phyloP scores from a whole-genome alignment of 2,797 vertebrate species.

The Coracias cyanogaster region DNA sequence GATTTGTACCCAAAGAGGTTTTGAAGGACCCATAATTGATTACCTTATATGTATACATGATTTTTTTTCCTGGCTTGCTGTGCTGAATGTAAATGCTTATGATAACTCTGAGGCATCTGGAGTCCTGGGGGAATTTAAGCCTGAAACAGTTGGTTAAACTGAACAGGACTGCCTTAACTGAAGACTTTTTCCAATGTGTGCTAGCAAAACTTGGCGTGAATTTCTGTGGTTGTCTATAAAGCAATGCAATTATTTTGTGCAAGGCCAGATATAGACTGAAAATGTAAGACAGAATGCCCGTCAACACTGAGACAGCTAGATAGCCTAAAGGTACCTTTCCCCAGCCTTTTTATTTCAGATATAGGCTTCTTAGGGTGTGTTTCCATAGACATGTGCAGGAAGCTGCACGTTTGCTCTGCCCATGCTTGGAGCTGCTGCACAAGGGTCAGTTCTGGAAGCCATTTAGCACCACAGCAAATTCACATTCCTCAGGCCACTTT shows the following conservation, averaged over 20 bases:
- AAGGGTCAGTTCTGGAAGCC: constrained; percentile 38
- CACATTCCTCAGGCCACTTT: constrained; percentile 16
- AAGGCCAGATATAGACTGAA: not conserved
- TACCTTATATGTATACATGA: not conserved
- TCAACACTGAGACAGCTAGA: not conserved
- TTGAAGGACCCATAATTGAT: not conserved
- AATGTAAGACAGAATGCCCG: not conserved
- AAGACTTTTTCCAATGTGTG: not conserved
- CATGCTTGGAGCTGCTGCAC: not conserved
- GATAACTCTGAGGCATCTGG: not conserved
- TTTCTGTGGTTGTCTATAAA: not conserved
- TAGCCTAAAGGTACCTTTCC: not conserved
- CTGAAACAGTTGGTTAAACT: not conserved
- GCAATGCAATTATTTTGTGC: not conserved
- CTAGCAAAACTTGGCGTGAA: not conserved
- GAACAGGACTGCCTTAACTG: not conserved
- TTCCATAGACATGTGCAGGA: not conserved
- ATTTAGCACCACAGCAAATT: not conserved
- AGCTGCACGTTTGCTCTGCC: not conserved
- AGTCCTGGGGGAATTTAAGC: not conserved
- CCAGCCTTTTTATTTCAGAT: not conserved
- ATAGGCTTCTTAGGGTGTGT: not conserved
- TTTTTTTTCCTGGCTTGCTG: not conserved
- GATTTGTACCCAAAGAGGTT: not conserved
- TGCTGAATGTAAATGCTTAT: not conserved